phyloP scores from a whole-genome alignment of 2,888 invertebrate species.

The Microdon myrmicae region DNA sequence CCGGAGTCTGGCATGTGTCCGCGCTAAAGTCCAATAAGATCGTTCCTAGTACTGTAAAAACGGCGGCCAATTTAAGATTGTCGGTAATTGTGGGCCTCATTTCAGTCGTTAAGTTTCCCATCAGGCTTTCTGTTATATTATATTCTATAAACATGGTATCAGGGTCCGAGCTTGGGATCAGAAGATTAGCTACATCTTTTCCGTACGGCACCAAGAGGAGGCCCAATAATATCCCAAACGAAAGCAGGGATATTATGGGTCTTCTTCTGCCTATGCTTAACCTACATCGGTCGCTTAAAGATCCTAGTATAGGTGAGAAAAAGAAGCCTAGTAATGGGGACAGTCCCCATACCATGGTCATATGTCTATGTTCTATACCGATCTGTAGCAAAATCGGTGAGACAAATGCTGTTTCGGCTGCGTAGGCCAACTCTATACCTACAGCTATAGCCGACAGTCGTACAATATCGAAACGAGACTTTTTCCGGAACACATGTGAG shows the following conservation, averaged over 20 bases:
- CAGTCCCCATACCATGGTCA: constrained; percentile 69
- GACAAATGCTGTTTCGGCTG: constrained; percentile 76
- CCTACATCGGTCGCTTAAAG: constrained; percentile 72
- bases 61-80: constrained; percentile 65
- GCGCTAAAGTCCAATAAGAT: constrained; percentile 74
- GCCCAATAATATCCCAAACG: constrained; percentile 71
- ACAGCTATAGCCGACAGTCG: constrained; percentile 64
- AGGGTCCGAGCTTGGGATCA: constrained; percentile 66
- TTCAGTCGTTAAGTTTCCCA: constrained; percentile 53
- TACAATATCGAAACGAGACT: constrained; percentile 62
- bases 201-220: constrained; percentile 73
- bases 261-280: constrained; percentile 70
- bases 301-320: constrained; percentile 68
- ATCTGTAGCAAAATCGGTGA: constrained; percentile 73
- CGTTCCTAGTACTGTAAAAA: constrained; percentile 72
- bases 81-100: constrained; percentile 32
- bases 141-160: constrained; percentile 41
- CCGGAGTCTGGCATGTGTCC: constrained; percentile 74
- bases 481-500: constrained; percentile 65
- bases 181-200: constrained; percentile 68
- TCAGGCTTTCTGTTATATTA: constrained; percentile 54
- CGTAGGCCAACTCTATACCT: constrained; percentile 75
- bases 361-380: constrained; percentile 71
- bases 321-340: constrained; percentile 67
- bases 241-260: constrained; percentile 72